A percentile compares a stretch with the other conserved stretches of the same genome.
These are phyloP conservation scores for Clamator glandarius DNA, from an alignment of 2,797 vertebrate species.

Conservation along the genomic window DNA sequence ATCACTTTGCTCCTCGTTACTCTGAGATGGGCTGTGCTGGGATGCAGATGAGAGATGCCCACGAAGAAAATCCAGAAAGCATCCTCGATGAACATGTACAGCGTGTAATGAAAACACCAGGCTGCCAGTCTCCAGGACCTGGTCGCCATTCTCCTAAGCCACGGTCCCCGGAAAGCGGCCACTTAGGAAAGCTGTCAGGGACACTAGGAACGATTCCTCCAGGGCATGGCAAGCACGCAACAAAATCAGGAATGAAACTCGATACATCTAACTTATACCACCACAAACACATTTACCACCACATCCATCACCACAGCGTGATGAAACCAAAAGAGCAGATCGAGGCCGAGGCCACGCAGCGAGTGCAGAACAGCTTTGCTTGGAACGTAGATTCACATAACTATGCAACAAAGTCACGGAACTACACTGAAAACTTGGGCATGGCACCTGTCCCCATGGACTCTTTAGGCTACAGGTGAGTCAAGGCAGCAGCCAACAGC, in stretches of 20 bases:
- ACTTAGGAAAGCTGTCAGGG: slow-evolving; percentile 75
- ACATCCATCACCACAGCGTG: slow-evolving; percentile 79
- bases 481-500: neutral
- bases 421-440: slow-evolving; percentile 84
- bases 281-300: slow-evolving; percentile 89
- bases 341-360: slow-evolving; percentile 81
- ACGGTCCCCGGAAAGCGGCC: slow-evolving; percentile 86
- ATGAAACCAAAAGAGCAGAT: slow-evolving; percentile 88
- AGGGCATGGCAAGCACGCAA: slow-evolving; percentile 83
- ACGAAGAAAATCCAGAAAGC: slow-evolving; percentile 96
- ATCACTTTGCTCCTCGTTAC: slow-evolving; percentile 87
- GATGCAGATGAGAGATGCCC: slow-evolving; percentile 85
- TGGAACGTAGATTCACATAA: slow-evolving; percentile 85
- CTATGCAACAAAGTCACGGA: slow-evolving; percentile 86
- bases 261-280: slow-evolving; percentile 82
- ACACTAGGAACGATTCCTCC: slow-evolving; percentile 68
- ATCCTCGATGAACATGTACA: slow-evolving; percentile 98
- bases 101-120: slow-evolving; percentile 96
- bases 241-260: slow-evolving; percentile 83
- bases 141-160: slow-evolving; percentile 90
- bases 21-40: slow-evolving; percentile 83
- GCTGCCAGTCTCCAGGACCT: slow-evolving; percentile 91
- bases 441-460: slow-evolving; percentile 76
- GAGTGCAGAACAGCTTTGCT: slow-evolving; percentile 78
- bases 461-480: slow-evolving; percentile 84